Conservation (phyloP, 2,113 vertebrate species). For the Tragulus kanchil region DNA sequence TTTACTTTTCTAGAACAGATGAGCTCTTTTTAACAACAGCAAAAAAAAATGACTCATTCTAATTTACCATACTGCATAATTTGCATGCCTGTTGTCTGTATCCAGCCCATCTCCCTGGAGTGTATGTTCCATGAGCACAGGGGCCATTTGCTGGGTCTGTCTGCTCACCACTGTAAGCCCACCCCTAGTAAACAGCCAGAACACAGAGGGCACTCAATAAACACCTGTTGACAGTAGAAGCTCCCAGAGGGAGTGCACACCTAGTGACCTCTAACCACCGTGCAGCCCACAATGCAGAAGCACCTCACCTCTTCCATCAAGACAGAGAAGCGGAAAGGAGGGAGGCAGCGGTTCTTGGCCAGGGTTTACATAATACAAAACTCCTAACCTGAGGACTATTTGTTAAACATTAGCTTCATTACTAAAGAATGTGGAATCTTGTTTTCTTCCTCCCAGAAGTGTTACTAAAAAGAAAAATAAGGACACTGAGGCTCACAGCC, state of each 20-base stretch:
- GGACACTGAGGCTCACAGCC: neutral
- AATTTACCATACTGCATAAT: neutral
- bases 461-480: neutral
- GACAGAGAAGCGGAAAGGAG: neutral
- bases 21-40: neutral
- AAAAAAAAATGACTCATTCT: neutral
- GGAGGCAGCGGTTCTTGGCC: neutral
- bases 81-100: neutral
- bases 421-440: neutral
- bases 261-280: neutral
- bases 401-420: conserved; percentile 35
- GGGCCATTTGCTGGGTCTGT: neutral
- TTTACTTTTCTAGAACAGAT: neutral
- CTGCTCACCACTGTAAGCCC: neutral
- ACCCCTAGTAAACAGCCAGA: neutral
- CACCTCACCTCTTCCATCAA: neutral
- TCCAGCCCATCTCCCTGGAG: neutral
- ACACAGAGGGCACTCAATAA: neutral
- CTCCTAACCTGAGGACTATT: neutral
- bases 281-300: neutral
- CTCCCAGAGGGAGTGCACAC: neutral
- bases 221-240: neutral
- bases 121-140: neutral
- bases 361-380: conserved; percentile 11
- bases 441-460: neutral